A percentile compares a stretch with the other conserved stretches of the same genome.
These are phyloP conservation scores for Musca domestica DNA, from an alignment of 1,140 invertebrate species.

Conservation along the genomic window DNA sequence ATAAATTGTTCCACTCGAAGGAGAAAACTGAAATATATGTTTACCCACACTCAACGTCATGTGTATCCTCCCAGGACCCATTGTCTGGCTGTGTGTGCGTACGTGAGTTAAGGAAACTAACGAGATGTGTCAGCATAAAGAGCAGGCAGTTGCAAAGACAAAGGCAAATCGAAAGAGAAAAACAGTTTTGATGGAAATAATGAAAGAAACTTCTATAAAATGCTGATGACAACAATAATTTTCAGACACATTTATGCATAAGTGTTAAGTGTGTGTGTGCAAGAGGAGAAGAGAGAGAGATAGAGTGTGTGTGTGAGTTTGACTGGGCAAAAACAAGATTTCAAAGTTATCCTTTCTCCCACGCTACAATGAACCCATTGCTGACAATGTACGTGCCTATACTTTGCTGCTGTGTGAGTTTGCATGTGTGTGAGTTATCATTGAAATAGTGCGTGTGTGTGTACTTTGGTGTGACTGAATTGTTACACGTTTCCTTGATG, in stretches of 20 bases:
- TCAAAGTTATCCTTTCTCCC: not conserved
- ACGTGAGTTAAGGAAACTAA: not conserved
- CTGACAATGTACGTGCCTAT: not conserved
- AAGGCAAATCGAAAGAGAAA: too few relatives aligned
- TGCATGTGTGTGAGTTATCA: not conserved
- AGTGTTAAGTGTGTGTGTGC: slow-evolving; percentile 7
- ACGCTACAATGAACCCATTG: not conserved
- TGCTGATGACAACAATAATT: slow-evolving; percentile 16
- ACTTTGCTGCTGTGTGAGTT: not conserved
- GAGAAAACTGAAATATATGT: too few relatives aligned
- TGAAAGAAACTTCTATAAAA: not conserved
- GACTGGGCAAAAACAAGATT: too few relatives aligned
- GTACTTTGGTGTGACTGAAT: not conserved
- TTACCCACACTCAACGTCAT: too few relatives aligned
- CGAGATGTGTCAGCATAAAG: slow-evolving; percentile 10
- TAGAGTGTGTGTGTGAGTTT: too few relatives aligned
- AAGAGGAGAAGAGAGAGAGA: too few relatives aligned
- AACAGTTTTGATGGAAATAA: not conserved
- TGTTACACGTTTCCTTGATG: not conserved
- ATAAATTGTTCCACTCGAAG: too few relatives aligned
- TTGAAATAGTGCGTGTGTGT: not conserved
- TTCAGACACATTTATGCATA: slow-evolving; percentile 11
- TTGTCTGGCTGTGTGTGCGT: not conserved
- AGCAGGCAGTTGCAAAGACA: too few relatives aligned
- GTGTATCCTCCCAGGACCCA: not conserved